Base-by-base conservation (phyloP, 2,113 vertebrate genomes). In the Phaethornis superciliosus region DNA sequence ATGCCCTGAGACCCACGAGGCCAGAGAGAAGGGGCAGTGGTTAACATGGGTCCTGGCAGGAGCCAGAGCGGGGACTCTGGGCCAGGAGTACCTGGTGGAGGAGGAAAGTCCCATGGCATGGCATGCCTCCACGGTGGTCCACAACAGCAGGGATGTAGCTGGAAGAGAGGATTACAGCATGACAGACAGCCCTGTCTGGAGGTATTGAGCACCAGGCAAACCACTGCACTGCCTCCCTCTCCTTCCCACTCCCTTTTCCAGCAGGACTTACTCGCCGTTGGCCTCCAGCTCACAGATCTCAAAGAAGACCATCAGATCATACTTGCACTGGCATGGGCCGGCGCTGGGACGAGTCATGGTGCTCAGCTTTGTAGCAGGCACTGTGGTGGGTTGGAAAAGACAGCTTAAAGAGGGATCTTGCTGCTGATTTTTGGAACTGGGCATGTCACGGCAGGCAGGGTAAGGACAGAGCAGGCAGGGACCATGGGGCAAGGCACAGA, bases 241-340 rank as follows among this genome's bases (percentile, higher is more conserved):
- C 44, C 26, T 24, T 55, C 42, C 55, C 3, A 1, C 28, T 77
- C 44, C 44, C 46, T 35, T 2, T 70, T n/a, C 58, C 4, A 1
- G 13, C 32, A 35, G 47, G 67, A 99, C 99, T 98, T 89, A 99
- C 99, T 99, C 99, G 95, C 99, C 99, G 0, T 98, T 99, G 85
- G 99, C 99, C 90, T 99, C 99, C 96, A 99, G 98, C 96, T 99
- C 99, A 13, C 99, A 99, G 97, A 99, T 99, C 98, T 99, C 99
- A 7, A 99, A 99, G 97, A 99, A 99, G 28, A 99, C 99, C 98
- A 99, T 99, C 89, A 99, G 97, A 94, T 99, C 99, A 0, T 99
- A 99, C 95, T 99, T 99, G 98, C 99, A 99, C 97, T 99, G 99
- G 96, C 99, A 99, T 2, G 98, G 99, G 44, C 99, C 99, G 0